These are phyloP conservation scores for Sparidentex hasta DNA, from an alignment of 2,797 vertebrate genomes.

Conservation along the genomic window DNA sequence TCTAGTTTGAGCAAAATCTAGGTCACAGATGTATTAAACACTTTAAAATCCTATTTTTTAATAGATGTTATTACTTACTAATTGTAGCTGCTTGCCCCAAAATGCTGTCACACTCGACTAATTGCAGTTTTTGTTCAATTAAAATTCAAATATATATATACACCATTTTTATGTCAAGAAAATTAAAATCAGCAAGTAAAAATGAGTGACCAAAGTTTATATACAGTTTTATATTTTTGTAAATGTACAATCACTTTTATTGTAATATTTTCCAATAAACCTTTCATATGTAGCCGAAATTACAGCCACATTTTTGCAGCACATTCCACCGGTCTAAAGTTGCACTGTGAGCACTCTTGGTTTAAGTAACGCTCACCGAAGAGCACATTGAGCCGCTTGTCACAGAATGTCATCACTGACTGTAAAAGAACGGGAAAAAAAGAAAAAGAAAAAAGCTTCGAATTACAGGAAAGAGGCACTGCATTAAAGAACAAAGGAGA, in stretches of 20 bases:
- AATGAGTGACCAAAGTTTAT: background rate
- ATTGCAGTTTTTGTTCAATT: slow-evolving; percentile 3
- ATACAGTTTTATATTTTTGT: background rate
- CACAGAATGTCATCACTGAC: slow-evolving; percentile 88
- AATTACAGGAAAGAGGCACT: slow-evolving; percentile 91
- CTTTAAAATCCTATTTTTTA: slow-evolving; percentile 5
- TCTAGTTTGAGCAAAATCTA: background rate
- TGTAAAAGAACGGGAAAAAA: slow-evolving; percentile 74
- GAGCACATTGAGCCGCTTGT: slow-evolving; percentile 76
- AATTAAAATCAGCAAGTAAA: background rate
- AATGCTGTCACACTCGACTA: background rate
- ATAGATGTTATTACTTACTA: background rate
- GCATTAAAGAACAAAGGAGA: slow-evolving; percentile 92
- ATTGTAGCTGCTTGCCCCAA: background rate
- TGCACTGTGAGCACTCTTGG: slow-evolving; percentile 16
- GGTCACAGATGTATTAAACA: background rate
- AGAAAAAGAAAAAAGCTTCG: slow-evolving; percentile 83
- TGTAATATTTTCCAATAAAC: slow-evolving; percentile 18
- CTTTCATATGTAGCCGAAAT: slow-evolving; percentile 6
- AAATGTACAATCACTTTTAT: background rate
- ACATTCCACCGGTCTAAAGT: slow-evolving; percentile 24
- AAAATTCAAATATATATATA: background rate
- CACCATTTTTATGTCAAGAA: background rate
- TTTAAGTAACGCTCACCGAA: slow-evolving; percentile 49
- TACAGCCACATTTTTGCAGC: slow-evolving; percentile 16